Base-by-base conservation (phyloP, 2,113 vertebrate species). In the Paracanthobrama guichenoti region DNA sequence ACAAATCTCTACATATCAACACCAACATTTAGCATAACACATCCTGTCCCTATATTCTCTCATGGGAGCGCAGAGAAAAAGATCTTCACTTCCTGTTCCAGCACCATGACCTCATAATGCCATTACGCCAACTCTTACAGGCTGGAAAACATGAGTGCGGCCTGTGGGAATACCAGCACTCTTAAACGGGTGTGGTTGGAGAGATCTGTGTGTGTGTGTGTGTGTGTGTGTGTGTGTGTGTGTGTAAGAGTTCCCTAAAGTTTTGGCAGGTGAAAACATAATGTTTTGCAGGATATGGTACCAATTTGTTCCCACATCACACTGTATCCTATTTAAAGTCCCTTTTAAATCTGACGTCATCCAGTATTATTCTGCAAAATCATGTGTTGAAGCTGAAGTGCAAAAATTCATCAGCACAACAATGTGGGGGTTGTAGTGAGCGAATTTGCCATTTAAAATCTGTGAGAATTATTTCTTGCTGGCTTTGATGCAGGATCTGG, bases 11-110 rank as follows among this genome's bases (percentile, higher is more conserved):
- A 42, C 82, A 84, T 71, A 71, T 71, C 67, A 59, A 66, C 48
- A 84, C 57, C 59, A 74, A 55, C 82, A 84, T 78, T 77, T 77
- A 78, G 24, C 74, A 57, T 59, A 82, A 82, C 72, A 82, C 79
- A 86, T 82, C 85, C 79, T 86, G 82, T 87, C 67, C 44, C 46
- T 46, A 22, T 31, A 22, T 60, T 89, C 83, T 90, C 88, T 88
- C 87, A 59, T 79, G 90, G 86, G 91, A 91, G 46, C 4, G 26
- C 62, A 53, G 80, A 77, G 42, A 90, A 64, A 77, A 28, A 75
- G 77, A 73, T 71, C 81, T 84, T 81, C 62, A 73, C 81, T 86
- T 89, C 85, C 88, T 90, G 87, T 88, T 87, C 88, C 76, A 83
- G 81, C 39, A 74, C 24, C 72, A 77, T 82, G 85, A 86, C 81